Base-by-base conservation (phyloP, 2,797 vertebrate species). In the Syndactyla subalaris region DNA sequence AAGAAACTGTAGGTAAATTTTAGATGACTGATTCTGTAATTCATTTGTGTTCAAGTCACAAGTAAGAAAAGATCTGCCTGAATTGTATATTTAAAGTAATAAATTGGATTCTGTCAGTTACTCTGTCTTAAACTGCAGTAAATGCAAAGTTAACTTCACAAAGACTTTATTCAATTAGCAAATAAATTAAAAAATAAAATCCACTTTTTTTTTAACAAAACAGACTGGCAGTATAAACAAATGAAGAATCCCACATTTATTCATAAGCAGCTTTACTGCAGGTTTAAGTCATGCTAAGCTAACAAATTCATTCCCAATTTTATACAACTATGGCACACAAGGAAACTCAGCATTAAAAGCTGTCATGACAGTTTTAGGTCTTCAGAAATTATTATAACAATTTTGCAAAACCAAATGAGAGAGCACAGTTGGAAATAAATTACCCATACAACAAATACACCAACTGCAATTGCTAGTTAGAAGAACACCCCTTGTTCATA, bases 1-100 rank as follows among this genome's bases (percentile, higher is more conserved):
- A 98, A 97, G 88, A 96, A 91, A 94, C 14, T 29, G 15, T 27
- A 70, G 71, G 80, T 78, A 93, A 89, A n/a, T 92, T 82, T 83
- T 49, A 92, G 30, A 46, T 39, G 3, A 66, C 36, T 43, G 23
- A 72, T 34, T 80, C 75, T 75, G 43, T 8, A 59, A 73, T 67
- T 51, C 1, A 57, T 41, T 63, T 88, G 43, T 66, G 17, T 36
- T 91, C 5, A 12, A 89, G 78, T 84, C 54, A 72, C 4, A 57
- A 71, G 15, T 54, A 89, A 89, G 75, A 78, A 81, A 85, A 92
- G 4, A 62, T 45, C 43, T 62, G 51, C 8, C 54, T 66, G 43
- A 89, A 80, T 6, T 61, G 18, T 14, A 23, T 23, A 32, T 61
- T 92, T 83, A 59, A 86, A 82, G 59, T 13, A 81, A 72, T 23